Evolutionary conservation across 2,888 invertebrate species (phyloP).

Genomic region (Apotomis turbidana): DNA sequence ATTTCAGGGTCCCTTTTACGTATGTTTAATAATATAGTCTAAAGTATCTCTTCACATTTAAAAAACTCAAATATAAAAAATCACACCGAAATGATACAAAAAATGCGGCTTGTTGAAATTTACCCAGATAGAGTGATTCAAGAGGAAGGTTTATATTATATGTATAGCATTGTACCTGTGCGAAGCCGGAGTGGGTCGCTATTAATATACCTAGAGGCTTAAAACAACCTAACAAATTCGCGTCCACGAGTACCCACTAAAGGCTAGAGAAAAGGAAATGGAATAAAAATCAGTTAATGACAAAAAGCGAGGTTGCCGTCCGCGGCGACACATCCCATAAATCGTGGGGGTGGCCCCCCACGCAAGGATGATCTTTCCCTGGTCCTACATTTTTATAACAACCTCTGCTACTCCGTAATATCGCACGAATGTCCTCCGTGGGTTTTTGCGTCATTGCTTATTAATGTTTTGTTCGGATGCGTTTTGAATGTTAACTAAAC

Average conservation of each 20-base stretch:
- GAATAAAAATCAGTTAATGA: constrained; percentile 81
- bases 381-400: constrained; percentile 83
- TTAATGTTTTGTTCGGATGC: constrained; percentile 32
- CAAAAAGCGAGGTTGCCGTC: constrained; percentile 76
- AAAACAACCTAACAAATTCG: not conserved
- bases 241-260: constrained; percentile 16
- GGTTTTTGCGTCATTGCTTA: constrained; percentile 44
- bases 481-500: constrained; percentile 23
- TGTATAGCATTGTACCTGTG: too few species aligned
- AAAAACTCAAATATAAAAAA: too few species aligned
- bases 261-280: constrained; percentile 53
- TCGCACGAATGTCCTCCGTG: constrained; percentile 48
- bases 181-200: too few species aligned
- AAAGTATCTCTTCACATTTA: too few species aligned
- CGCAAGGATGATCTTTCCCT: constrained; percentile 78
- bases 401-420: constrained; percentile 59
- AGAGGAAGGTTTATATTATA: too few species aligned
- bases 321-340: constrained; percentile 82
- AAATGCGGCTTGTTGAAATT: too few species aligned
- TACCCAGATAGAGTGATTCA: too few species aligned
- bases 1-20: too few species aligned
- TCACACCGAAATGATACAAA: too few species aligned
- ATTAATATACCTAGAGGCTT: not conserved
- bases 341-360: constrained; percentile 74
- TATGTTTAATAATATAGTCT: too few species aligned